Base-by-base conservation (phyloP, 2,797 vertebrate species). In the Rhinophrynus dorsalis region DNA sequence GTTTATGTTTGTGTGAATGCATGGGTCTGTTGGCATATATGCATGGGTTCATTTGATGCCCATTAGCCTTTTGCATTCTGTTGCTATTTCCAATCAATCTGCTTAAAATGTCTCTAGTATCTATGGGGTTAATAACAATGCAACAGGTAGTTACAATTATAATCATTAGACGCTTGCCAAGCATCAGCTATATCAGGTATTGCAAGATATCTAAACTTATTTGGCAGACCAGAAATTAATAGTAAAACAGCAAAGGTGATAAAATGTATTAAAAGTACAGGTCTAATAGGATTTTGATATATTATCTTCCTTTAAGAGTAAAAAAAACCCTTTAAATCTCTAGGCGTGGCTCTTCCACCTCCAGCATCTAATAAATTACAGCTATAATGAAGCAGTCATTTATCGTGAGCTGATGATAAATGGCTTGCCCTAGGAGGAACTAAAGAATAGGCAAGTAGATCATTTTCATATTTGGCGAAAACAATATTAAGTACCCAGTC, bases 391-490 rank as follows among this genome's bases (percentile, higher is more conserved):
- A 92, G 90, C 89, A 90, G 90, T 91, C 91, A 92, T 92, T 92
- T 91, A 90, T 91, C 84, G 87, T 82, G 83, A 82, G 82, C 80
- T 84, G 88, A 91, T 91, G 90, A 93, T 90, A 85, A 77, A 85
- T 91, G 80, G 84, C 82, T 89, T 78, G 87, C 89, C 88, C 88
- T 91, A 85, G 80, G 84, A 91, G 86, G 90, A 90, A 90, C 89
- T 90, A 88, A 89, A 90, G 91, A 92, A 92, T 91, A 91, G 90
- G 90, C 90, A 89, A 93, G 87, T 89, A 92, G 91, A 94, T 93
- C 84, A 92, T 94, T 93, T 95, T 92, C 90, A 94, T 94, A 94
- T 92, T 93, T 94, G 87, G 91, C 83, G 85, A 92, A 93, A 87
- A 90, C 90, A 91, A 90, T 92, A 90, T 92, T 94, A 93, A 90